phyloP scores from a whole-genome alignment of 1,140 invertebrate species.

The Drosophila suzukii region DNA sequence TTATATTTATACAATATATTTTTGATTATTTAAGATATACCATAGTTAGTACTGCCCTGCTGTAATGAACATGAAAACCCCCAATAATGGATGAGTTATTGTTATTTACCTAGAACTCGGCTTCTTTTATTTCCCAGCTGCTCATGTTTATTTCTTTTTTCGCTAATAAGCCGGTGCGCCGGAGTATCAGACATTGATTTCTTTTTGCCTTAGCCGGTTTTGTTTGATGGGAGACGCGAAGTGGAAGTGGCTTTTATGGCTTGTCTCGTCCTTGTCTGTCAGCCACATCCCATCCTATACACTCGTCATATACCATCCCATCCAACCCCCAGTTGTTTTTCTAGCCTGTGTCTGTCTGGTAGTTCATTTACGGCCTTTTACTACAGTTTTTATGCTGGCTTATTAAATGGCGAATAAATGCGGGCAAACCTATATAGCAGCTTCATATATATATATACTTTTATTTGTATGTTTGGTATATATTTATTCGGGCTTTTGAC shows the following conservation, averaged over 20 bases:
- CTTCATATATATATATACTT: slow-evolving; percentile 25
- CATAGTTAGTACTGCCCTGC: not conserved
- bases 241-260: slow-evolving; percentile 57
- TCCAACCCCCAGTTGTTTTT: not conserved
- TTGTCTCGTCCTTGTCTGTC: slow-evolving; percentile 45
- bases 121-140: not conserved
- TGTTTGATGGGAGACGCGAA: slow-evolving; percentile 4
- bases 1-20: too few relatives aligned
- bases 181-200: slow-evolving; percentile 69
- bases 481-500: slow-evolving; percentile 57
- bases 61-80: slow-evolving; percentile 20
- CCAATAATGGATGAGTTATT: slow-evolving; percentile 11
- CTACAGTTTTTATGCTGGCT: slow-evolving; percentile 79
- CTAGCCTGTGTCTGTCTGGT: slow-evolving; percentile 45
- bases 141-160: slow-evolving; percentile 23
- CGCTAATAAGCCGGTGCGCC: slow-evolving; percentile 57
- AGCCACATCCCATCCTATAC: not conserved
- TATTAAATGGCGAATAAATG: slow-evolving; percentile 78
- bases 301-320: not conserved
- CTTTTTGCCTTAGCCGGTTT: slow-evolving; percentile 24
- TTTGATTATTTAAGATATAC: too few relatives aligned
- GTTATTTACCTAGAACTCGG: slow-evolving; percentile 22
- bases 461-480: slow-evolving; percentile 23
- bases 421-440: slow-evolving; percentile 42
- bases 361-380: slow-evolving; percentile 80